Evolutionary conservation across 1,140 invertebrate species (phyloP).

Genomic region (Drosophila watanabei): DNA sequence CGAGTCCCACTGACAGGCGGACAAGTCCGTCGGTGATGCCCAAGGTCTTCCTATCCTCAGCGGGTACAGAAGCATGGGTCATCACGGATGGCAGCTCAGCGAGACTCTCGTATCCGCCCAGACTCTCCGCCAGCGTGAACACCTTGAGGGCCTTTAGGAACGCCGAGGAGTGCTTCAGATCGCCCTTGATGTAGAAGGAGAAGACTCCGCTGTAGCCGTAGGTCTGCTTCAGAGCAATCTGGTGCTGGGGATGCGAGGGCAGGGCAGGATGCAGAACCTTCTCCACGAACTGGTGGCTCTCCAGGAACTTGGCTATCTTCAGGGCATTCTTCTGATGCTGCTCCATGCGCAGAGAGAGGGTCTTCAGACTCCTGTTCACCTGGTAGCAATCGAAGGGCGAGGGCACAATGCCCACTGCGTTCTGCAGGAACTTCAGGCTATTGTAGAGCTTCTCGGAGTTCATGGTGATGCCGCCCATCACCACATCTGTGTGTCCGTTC

Average conservation of each 20-base stretch:
- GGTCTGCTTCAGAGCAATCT: slow-evolving; percentile 93
- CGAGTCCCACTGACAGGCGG: slow-evolving; percentile 96
- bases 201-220: slow-evolving; percentile 97
- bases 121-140: slow-evolving; percentile 96
- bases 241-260: slow-evolving; percentile 96
- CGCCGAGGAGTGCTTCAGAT: slow-evolving; percentile 90
- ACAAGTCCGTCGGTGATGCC: slow-evolving; percentile 96
- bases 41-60: slow-evolving; percentile 89
- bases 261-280: slow-evolving; percentile 95
- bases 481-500: slow-evolving; percentile 98
- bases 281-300: slow-evolving; percentile 91
- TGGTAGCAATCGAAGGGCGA: slow-evolving; percentile 98
- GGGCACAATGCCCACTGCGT: slow-evolving; percentile 96
- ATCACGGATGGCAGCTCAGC: slow-evolving; percentile 92
- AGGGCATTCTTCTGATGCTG: slow-evolving; percentile 93
- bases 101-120: slow-evolving; percentile 98
- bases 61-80: slow-evolving; percentile 93
- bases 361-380: slow-evolving; percentile 98
- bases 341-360: slow-evolving; percentile 96
- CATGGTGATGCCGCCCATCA: slow-evolving; percentile 96
- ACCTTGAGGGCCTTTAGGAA: slow-evolving; percentile 93
- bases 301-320: slow-evolving; percentile 92
- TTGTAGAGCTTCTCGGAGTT: slow-evolving; percentile 91
- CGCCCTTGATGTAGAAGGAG: slow-evolving; percentile 94
- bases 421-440: slow-evolving; percentile 94